Conservation (phyloP, 2,113 vertebrate species). For the Sceloporus tristichus region DNA sequence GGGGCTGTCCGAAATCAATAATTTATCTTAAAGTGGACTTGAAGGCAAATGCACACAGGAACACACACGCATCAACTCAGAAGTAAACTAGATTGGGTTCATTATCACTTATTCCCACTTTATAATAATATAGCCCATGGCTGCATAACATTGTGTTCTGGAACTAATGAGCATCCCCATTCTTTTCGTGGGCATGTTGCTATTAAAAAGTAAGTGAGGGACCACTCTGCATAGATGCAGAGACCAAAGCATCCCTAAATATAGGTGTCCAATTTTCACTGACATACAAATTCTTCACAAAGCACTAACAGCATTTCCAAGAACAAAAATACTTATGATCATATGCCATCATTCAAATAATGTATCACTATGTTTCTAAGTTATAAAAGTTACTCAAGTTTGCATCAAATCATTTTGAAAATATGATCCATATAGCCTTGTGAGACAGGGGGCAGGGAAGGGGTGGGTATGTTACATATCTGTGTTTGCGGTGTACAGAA, state of each 20-base stretch:
- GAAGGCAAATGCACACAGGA: not conserved
- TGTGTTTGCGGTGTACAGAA: no score
- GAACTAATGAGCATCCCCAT: not conserved
- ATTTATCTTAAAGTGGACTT: no score
- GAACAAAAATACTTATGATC: no score
- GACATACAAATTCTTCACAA: not conserved
- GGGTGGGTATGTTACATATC: no score
- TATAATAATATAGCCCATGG: not conserved
- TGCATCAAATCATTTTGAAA: not conserved
- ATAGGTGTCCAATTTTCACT: not conserved
- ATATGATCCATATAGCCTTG: not conserved
- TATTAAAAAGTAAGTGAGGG: not conserved
- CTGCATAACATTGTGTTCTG: not conserved
- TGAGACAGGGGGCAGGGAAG: no score
- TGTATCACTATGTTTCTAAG: not conserved
- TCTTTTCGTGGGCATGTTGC: not conserved
- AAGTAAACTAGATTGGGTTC: not conserved
- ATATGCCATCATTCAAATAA: not conserved
- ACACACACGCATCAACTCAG: no score
- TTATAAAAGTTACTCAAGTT: not conserved
- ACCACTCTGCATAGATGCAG: not conserved
- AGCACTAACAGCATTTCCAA: no score
- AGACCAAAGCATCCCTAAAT: not conserved
- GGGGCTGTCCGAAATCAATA: no score
- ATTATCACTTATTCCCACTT: not conserved